phyloP scores from a whole-genome alignment of 2,888 invertebrate species.

The Nomada ruficornis region DNA sequence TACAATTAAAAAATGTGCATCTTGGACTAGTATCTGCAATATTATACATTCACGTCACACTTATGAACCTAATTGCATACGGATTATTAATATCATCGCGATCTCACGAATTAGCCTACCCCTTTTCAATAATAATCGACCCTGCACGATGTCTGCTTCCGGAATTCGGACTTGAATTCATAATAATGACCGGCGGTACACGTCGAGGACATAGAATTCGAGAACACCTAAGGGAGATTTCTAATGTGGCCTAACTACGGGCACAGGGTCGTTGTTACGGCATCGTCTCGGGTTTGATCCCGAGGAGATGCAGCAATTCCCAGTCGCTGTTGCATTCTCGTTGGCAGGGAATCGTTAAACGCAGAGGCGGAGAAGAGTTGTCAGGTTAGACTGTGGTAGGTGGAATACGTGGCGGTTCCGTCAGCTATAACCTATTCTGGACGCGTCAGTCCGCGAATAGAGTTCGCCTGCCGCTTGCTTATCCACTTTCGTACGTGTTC shows the following conservation, averaged over 20 bases:
- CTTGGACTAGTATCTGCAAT: too few species aligned
- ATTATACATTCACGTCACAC: too few species aligned
- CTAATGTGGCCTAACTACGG: slow-evolving; percentile 80
- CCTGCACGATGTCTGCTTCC: slow-evolving; percentile 9
- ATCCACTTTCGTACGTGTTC: slow-evolving; percentile 83
- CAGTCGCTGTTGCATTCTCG: slow-evolving; percentile 79
- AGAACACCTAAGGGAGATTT: slow-evolving; percentile 79
- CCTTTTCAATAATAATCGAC: slow-evolving; percentile 36
- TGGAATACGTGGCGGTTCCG: slow-evolving; percentile 55
- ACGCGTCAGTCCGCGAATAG: slow-evolving; percentile 82
- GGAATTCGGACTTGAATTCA: slow-evolving; percentile 63
- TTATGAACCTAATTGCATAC: too few species aligned
- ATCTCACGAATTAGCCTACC: neutral
- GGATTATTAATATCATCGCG: slow-evolving; percentile 1
- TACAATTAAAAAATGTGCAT: too few species aligned
- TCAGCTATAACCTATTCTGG: slow-evolving; percentile 82
- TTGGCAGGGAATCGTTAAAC: slow-evolving; percentile 51
- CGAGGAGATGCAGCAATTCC: slow-evolving; percentile 67
- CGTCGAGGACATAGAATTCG: slow-evolving; percentile 71
- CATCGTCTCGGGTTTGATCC: slow-evolving; percentile 62
- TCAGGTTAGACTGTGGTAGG: slow-evolving; percentile 41
- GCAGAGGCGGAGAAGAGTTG: slow-evolving; percentile 33
- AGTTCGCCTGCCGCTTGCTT: slow-evolving; percentile 79
- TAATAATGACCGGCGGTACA: slow-evolving; percentile 59
- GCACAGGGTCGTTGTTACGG: slow-evolving; percentile 64